Base-by-base conservation (phyloP, 2,797 vertebrate genomes). In the Gobio occitaniae region DNA sequence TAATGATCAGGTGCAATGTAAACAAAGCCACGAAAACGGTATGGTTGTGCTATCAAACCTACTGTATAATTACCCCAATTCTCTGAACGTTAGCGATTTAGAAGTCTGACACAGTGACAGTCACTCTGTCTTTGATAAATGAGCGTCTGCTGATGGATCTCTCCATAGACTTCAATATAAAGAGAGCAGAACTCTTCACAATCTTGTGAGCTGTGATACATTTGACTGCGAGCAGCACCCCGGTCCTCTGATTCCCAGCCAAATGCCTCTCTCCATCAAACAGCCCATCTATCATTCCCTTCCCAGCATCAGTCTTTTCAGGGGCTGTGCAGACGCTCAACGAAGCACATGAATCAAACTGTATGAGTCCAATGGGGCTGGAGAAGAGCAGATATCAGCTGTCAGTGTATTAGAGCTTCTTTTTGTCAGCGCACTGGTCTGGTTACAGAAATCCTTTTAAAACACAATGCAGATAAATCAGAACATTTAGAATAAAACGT, bases 221-320 rank as follows among this genome's bases (percentile, higher is more conserved):
- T 65, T 83, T 82, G 78, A 88, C 78, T 82, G 48, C 50, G 61
- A 84, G 77, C 71, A 54, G 77, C 61, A 72, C 69, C 80, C 80
- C 75, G 38, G 66, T 75, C 63, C 78, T 80, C 56, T 84, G 76
- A 86, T 82, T 84, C 87, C 41, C 76, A 74, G 87, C 85, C 87
- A 88, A 76, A 82, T 88, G 89, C 84, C 84, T 74, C 71, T 71
- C 72, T 68, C 71, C 48, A 84, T 89, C 76, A 87, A 4, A 79
- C 86, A 80, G 29, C 71, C 77, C 86, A 88, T 90, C 86, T 86
- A 72, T 89, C 90, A 86, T 66, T 72, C 56, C 25, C 77, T 54
- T 38, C 56, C 74, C 66, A 63, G 78, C 82, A 69, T 87, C 68
- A 68, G 69, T 72, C 65, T 82, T 70, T 71, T 52, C 83, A 76